A percentile compares a stretch with the other conserved stretches of the same genome.
Evolutionary conservation across 2,797 vertebrate species (phyloP).

Genomic region (Gallirallus australis): DNA sequence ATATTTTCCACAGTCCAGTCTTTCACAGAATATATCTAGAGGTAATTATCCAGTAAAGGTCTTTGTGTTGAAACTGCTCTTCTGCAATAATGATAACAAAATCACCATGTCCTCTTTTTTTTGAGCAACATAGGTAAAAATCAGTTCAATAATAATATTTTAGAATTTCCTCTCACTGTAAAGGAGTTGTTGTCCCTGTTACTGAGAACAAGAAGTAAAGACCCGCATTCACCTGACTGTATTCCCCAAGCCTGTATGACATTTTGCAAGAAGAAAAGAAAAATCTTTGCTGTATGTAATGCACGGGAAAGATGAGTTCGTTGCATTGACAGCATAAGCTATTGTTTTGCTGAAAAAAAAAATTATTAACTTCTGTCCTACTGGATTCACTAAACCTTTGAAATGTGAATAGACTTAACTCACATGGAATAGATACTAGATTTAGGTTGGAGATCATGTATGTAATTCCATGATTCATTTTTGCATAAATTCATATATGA

Average conservation of each 20-base stretch:
- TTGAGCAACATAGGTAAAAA: neutral
- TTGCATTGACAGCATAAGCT: neutral
- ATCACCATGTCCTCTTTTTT: neutral
- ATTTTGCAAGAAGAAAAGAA: neutral
- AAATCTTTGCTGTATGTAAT: neutral
- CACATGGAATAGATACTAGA: neutral
- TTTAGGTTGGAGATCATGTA: neutral
- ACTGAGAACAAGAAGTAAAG: neutral
- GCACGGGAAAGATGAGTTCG: neutral
- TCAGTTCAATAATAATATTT: neutral
- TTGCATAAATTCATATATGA: neutral
- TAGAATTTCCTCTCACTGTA: neutral
- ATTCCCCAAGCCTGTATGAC: neutral
- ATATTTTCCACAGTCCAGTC: neutral
- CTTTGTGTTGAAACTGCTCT: neutral
- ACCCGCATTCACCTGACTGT: fast-evolving
- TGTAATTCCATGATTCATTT: neutral
- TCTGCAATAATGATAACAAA: neutral
- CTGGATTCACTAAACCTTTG: neutral
- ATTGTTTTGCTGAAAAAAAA: neutral
- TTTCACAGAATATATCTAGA: neutral
- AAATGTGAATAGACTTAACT: neutral
- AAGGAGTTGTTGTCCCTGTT: neutral
- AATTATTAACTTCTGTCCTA: neutral
- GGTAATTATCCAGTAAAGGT: neutral